phyloP scores from a whole-genome alignment of 2,797 vertebrate genomes.

The Tympanoctomys barrerae region DNA sequence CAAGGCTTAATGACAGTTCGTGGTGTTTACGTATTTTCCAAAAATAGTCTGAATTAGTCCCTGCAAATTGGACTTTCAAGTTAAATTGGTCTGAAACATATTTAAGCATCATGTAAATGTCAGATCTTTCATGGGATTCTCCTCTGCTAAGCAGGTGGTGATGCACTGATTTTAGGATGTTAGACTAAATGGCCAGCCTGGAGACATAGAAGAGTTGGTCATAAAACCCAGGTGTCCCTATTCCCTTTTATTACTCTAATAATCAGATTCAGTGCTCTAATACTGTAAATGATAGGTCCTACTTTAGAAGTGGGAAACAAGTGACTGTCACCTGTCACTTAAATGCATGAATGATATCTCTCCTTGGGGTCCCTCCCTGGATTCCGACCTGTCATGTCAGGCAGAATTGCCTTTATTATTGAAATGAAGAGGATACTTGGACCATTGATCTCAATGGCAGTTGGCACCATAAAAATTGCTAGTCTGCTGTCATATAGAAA shows the following conservation, averaged over 20 bases:
- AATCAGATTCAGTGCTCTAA: neutral
- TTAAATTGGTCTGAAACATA: slow-evolving; percentile 75
- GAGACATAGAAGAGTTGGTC: slow-evolving; percentile 34
- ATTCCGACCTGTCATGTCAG: slow-evolving; percentile 68
- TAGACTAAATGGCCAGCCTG: slow-evolving; percentile 4
- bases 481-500: slow-evolving; percentile 51
- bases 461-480: slow-evolving; percentile 40
- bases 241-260: slow-evolving; percentile 24
- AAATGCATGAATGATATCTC: slow-evolving; percentile 35
- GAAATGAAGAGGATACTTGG: slow-evolving; percentile 76
- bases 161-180: slow-evolving; percentile 34
- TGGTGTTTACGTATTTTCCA: slow-evolving; percentile 65
- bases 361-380: neutral
- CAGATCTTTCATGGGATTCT: slow-evolving; percentile 58
- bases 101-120: slow-evolving; percentile 70
- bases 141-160: slow-evolving; percentile 59
- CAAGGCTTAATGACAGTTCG: slow-evolving; percentile 51
- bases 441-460: slow-evolving; percentile 68
- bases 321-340: slow-evolving; percentile 51
- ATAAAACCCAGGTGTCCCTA: slow-evolving; percentile 57
- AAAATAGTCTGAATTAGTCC: slow-evolving; percentile 60
- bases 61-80: slow-evolving; percentile 68
- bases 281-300: neutral
- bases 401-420: slow-evolving; percentile 64
- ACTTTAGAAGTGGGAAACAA: slow-evolving; percentile 43